A percentile compares a stretch with the other conserved stretches of the same genome.
phyloP scores from a whole-genome alignment of 2,113 vertebrate genomes.

The Hippolais icterina region DNA sequence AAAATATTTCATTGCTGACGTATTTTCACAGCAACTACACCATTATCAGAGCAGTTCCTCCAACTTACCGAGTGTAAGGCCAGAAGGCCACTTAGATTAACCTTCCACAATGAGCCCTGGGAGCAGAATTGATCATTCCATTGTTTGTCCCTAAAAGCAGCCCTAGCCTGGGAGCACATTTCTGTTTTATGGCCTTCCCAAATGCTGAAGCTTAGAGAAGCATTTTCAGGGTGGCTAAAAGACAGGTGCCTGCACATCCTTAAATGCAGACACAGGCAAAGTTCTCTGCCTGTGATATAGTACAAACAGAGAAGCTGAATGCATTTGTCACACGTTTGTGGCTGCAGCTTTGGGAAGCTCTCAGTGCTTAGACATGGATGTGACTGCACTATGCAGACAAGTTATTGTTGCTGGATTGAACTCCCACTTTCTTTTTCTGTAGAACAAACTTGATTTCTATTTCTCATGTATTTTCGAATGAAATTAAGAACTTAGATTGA shows the following conservation, averaged over 20 bases:
- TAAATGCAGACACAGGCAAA: not conserved
- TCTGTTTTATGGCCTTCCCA: not conserved
- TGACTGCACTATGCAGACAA: not conserved
- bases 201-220: not conserved
- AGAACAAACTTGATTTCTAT: not conserved
- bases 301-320: not conserved
- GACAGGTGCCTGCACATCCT: not conserved
- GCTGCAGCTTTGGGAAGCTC: not conserved
- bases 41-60: not conserved
- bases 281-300: accelerated
- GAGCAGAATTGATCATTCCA: not conserved
- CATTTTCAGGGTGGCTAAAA: not conserved
- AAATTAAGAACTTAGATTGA: not conserved
- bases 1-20: not conserved
- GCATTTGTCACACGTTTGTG: not conserved
- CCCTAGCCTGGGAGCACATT: not conserved
- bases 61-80: not conserved
- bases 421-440: not conserved
- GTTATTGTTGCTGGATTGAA: not conserved
- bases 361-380: not conserved
- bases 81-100: not conserved
- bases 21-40: not conserved
- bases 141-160: not conserved
- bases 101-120: not conserved
- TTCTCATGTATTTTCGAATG: not conserved